Evolutionary conservation across 2,797 vertebrate genomes (phyloP).

Genomic region (Columba guinea): DNA sequence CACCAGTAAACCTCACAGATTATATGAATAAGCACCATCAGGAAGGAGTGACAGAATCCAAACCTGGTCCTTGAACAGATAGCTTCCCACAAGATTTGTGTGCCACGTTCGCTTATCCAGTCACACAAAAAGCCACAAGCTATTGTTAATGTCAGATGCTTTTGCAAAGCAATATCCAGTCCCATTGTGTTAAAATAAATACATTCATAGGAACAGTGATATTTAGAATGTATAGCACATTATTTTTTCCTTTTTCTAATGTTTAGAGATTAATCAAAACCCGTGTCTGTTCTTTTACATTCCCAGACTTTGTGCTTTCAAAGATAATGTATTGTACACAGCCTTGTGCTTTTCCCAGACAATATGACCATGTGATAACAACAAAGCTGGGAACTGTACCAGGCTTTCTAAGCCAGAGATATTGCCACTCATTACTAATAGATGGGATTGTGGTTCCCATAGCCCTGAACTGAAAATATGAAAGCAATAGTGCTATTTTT

Average conservation of each 20-base stretch:
- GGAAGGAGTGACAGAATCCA: background rate
- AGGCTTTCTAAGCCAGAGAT: background rate
- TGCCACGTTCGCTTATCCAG: background rate
- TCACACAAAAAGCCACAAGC: background rate
- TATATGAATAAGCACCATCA: background rate
- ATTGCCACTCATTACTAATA: background rate
- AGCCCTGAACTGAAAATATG: background rate
- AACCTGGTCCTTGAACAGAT: background rate
- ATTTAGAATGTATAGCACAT: background rate
- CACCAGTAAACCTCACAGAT: background rate
- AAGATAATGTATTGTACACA: background rate
- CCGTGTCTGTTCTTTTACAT: background rate
- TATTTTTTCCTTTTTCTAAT: background rate
- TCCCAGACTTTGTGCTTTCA: background rate
- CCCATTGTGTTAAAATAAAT: background rate
- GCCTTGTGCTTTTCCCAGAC: background rate
- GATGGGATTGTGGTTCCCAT: background rate
- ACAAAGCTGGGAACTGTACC: background rate
- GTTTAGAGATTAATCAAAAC: background rate
- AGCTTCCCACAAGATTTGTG: background rate
- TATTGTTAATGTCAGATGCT: background rate
- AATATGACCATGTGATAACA: background rate
- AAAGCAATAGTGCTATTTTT: background rate
- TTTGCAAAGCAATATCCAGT: background rate
- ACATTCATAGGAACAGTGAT: background rate